These are phyloP conservation scores for Sterrhoptilus dennistouni DNA, from an alignment of 2,113 vertebrate genomes.

Conservation along the genomic window DNA sequence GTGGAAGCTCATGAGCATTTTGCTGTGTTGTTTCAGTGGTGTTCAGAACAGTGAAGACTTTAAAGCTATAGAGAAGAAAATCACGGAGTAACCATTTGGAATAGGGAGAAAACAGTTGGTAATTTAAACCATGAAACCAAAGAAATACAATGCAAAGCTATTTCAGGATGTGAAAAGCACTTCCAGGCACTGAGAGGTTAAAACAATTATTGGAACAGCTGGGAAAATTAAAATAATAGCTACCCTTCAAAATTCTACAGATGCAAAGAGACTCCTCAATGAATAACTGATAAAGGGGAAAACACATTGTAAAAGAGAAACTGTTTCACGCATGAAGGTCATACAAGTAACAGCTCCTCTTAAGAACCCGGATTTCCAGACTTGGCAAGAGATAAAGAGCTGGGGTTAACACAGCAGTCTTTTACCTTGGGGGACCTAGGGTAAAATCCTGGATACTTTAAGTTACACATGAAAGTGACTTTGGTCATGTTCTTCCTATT, in stretches of 20 bases:
- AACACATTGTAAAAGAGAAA: constrained; percentile 61
- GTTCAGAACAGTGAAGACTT: neutral
- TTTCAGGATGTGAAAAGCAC: constrained; percentile 40
- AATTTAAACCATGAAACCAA: constrained; percentile 16
- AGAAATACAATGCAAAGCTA: constrained; percentile 41
- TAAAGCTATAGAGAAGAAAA: neutral
- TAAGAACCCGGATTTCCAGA: constrained; percentile 42
- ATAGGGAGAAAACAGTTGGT: neutral
- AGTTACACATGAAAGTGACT: neutral
- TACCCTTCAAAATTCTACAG: constrained; percentile 70
- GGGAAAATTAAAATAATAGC: constrained; percentile 77
- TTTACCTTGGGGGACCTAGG: neutral
- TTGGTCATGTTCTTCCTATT: neutral
- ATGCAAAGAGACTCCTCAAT: constrained; percentile 73
- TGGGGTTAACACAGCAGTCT: constrained; percentile 12
- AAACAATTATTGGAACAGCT: constrained; percentile 74
- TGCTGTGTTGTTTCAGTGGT: neutral
- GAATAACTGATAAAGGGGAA: constrained; percentile 75
- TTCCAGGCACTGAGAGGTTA: constrained; percentile 70
- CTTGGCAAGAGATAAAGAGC: constrained; percentile 24
- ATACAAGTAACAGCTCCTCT: constrained; percentile 50
- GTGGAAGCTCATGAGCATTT: neutral
- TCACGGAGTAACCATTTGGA: neutral
- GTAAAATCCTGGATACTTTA: neutral
- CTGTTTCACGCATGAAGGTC: constrained; percentile 69